phyloP scores from a whole-genome alignment of 1,140 invertebrate genomes.

The Anoplophora glabripennis region DNA sequence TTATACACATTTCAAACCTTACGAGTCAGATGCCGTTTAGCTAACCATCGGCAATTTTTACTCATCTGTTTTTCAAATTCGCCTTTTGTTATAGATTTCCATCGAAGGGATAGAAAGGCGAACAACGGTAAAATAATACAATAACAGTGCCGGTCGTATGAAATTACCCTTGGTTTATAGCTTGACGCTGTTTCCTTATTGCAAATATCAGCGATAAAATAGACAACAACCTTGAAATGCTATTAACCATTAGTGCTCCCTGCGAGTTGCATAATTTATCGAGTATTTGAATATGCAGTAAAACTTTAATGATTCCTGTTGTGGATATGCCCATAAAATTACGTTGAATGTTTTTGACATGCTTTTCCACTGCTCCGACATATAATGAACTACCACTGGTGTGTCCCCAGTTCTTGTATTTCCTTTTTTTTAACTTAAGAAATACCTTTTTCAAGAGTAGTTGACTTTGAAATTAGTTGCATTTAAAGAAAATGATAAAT shows the following conservation, averaged over 20 bases:
- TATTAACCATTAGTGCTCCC: neutral
- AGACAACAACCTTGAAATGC: neutral
- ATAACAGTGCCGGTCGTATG: neutral
- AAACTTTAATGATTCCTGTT: slow-evolving; percentile 4
- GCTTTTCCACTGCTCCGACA: too few relatives aligned
- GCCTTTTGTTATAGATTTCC: neutral
- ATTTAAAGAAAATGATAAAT: too few relatives aligned
- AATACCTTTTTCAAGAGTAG: too few relatives aligned
- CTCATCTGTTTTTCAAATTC: too few relatives aligned
- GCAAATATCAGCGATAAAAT: slow-evolving; percentile 2
- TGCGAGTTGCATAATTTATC: slow-evolving; percentile 11
- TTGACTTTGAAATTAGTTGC: too few relatives aligned
- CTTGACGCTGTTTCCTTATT: slow-evolving; percentile 7
- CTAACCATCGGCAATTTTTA: too few relatives aligned
- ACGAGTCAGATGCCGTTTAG: too few relatives aligned
- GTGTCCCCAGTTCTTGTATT: too few relatives aligned
- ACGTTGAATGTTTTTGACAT: too few relatives aligned
- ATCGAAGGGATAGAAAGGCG: neutral
- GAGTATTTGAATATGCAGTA: neutral
- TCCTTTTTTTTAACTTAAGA: too few relatives aligned
- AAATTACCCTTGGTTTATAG: slow-evolving; percentile 8
- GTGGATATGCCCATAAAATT: neutral
- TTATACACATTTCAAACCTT: too few relatives aligned
- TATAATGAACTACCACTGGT: too few relatives aligned
- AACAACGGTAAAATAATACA: slow-evolving; percentile 1